Evolutionary conservation across 2,797 vertebrate genomes (phyloP).

Genomic region (Tapera naevia): DNA sequence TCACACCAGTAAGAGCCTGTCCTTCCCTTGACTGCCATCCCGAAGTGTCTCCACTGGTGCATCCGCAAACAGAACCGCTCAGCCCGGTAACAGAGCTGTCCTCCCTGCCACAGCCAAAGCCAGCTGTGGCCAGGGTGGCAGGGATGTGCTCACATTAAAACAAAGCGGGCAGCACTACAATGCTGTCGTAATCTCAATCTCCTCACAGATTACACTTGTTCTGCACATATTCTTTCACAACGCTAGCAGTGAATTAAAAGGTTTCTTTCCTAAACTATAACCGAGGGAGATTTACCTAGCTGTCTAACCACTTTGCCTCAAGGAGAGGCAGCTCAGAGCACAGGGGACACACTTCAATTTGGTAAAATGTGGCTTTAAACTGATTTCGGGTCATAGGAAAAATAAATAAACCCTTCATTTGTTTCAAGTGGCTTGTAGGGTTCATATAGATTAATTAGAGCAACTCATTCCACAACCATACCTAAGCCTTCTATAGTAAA

Average conservation of each 20-base stretch:
- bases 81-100: not conserved
- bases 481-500: not conserved
- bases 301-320: not conserved
- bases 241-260: not conserved
- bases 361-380: not conserved
- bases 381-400: not conserved
- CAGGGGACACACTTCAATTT: not conserved
- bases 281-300: not conserved
- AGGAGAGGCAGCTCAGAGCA: rapidly evolving
- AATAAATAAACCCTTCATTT: too few relatives aligned
- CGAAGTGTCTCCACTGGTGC: not conserved
- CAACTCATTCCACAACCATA: rapidly evolving
- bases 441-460: rapidly evolving
- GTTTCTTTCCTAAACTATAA: not conserved
- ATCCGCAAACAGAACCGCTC: not conserved
- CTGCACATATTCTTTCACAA: not conserved
- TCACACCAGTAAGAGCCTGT: not conserved
- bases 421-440: not conserved
- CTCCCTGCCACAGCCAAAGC: not conserved
- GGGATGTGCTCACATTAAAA: not conserved
- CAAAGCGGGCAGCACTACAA: not conserved
- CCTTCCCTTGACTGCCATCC: not conserved
- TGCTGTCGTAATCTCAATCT: not conserved
- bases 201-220: not conserved
- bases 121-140: not conserved